phyloP scores from a whole-genome alignment of 2,797 vertebrate species.

The Toxotes lorentzi region DNA sequence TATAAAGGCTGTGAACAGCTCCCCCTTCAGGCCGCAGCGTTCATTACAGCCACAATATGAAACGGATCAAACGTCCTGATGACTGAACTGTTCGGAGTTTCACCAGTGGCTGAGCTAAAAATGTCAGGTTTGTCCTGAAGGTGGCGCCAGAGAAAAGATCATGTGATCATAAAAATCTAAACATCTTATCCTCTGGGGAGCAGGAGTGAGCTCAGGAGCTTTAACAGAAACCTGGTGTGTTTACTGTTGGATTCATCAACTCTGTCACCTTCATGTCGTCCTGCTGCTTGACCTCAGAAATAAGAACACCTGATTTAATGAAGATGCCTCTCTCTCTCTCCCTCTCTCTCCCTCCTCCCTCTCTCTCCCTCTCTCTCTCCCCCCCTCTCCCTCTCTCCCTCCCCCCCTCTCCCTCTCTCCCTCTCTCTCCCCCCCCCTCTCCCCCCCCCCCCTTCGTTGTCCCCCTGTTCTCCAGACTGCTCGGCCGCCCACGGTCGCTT shows the following conservation, averaged over 20 bases:
- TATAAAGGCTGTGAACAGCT: background rate
- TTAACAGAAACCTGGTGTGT: background rate
- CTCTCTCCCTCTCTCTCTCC: background rate
- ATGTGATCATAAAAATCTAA: background rate
- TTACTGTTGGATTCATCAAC: background rate
- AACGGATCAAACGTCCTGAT: no score
- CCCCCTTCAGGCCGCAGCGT: background rate
- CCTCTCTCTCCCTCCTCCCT: background rate
- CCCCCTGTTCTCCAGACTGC: conserved; percentile 75
- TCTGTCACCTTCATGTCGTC: background rate
- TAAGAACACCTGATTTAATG: background rate
- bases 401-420: background rate
- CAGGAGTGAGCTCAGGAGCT: background rate
- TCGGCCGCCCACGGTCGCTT: conserved; percentile 85
- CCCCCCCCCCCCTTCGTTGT: background rate
- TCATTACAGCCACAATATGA: background rate
- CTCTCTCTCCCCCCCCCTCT: background rate
- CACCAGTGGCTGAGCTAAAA: background rate
- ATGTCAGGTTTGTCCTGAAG: background rate
- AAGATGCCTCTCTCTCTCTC: background rate
- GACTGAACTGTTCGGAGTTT: no score
- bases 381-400: background rate
- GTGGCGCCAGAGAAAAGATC: background rate
- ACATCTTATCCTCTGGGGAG: background rate
- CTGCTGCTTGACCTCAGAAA: background rate